Base-by-base conservation (phyloP, 2,797 vertebrate species). In the Microhierax caerulescens region DNA sequence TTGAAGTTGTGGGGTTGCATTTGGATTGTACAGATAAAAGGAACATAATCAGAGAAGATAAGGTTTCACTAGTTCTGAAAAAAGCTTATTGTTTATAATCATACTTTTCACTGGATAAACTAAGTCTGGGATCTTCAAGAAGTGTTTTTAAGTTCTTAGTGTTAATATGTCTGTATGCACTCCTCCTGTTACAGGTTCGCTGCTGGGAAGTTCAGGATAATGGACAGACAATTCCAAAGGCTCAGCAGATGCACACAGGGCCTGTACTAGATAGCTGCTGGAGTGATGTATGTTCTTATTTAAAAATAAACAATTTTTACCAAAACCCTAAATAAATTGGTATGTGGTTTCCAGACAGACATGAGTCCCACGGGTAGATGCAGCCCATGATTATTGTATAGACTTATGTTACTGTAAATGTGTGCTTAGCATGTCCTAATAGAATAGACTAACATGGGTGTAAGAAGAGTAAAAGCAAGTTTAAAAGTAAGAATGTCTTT, bases 191-290 rank as follows among this genome's bases (percentile, higher is more conserved):
- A 3, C 90, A 99, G 99, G 99, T 99, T 57, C 98, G 99, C 68
- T 99, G 99, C 97, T 99, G 99, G 99, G 99, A 99, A 89, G 99
- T 99, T 88, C 99, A 99, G 41, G 99, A 99, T 96, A 99, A 99
- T 1, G 99, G 99, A 21, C 99, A 99, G 97, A 99, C 99, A 21
- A 99, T 99, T 85, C 99, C 99, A 7, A 99, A 99, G 98, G 99
- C 99, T 87, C 99, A 99, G 97, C 99, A 99, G 97, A 99, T 99
- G 99, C 99, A 99, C 97, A 99, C 99, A 3, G 99, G 99, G 39
- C 99, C 99, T 0, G 99, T 99, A 25, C 97, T 99, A 3, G 99
- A 99, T 76, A 98, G 98, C 63, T 99, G 99, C 97, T 99, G 99
- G 99, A 99, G 99, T 64, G 99, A 99, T 84, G 99, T 99, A 98